Evolutionary conservation across 2,888 invertebrate species (phyloP), one percentile per base, ranked within the genome.

Genomic region (Cosmopolites sordidus): DNA sequence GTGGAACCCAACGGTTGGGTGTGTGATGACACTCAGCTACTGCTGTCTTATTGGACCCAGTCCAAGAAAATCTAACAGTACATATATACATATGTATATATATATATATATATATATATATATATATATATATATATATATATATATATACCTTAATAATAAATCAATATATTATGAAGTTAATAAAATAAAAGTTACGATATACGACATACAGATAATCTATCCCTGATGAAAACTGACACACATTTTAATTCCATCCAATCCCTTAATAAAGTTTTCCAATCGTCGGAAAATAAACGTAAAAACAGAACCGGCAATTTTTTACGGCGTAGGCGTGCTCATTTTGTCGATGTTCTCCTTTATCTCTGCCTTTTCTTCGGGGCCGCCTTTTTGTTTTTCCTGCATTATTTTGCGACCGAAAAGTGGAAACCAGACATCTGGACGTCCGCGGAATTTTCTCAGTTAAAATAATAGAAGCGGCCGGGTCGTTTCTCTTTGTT

Each of bases 401-500:
- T 58, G 54, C 58, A 55, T 58, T 54, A 55, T 55, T 55, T 55
- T 47, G 51, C 46, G 51, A 52, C 52, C 51, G 58, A 46, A 58
- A 54, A 58, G 51, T 54, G 52, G 58, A 55, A 50, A 55, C 42
- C 58, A 55, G 64, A 63, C 69, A 68, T 66, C 69, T 69, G 69
- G 68, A 64, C 61, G 63, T 67, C 63, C 65, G 61, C 60, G 62
- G 62, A 63, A 65, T 65, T 65, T 67, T 68, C 66, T 63, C 66
- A 65, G 67, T 65, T 66, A 66, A 68, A 69, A 69, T 68, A 69
- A 68, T 67, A 65, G 67, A 64, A 54, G 64, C 63, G 61, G 63
- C 62, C 60, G 57, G 62, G 60, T 64, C 65, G 68, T 68, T 68
- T 69, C 66, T 67, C 65, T 67, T 68, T 68, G 65, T 65, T 64